phyloP scores from a whole-genome alignment of 64 coral and sea anemone genomes.

The Catalaphyllia jardinei region DNA sequence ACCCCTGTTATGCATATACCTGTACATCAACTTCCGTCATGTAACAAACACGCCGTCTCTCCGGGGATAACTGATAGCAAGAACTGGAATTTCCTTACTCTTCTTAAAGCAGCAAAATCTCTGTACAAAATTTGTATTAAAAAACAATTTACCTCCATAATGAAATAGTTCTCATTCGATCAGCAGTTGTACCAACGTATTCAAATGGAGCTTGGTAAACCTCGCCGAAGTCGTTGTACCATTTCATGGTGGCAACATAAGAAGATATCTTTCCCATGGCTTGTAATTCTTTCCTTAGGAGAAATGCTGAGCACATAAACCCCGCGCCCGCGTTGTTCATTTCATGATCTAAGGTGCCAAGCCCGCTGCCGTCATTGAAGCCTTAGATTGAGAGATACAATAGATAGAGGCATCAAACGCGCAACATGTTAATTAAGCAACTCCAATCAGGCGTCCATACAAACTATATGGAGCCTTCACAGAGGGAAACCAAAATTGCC shows the following conservation, averaged over 20 bases:
- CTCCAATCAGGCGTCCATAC: too few relatives aligned
- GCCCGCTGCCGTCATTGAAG: slow-evolving; percentile 38
- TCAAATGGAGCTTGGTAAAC: slow-evolving; percentile 37
- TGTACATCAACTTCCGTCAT: too few relatives aligned
- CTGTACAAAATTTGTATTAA: background rate
- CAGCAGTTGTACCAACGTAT: slow-evolving; percentile 41
- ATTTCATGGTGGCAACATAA: slow-evolving; percentile 33
- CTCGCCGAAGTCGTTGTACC: slow-evolving; percentile 39
- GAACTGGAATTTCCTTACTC: too few relatives aligned
- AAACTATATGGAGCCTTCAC: too few relatives aligned
- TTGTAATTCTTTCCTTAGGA: slow-evolving; percentile 14
- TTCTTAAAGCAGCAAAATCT: too few relatives aligned
- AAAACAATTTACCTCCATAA: slow-evolving; percentile 1
- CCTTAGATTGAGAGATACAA: background rate
- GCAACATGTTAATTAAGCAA: too few relatives aligned
- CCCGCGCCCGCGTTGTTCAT: slow-evolving; percentile 27
- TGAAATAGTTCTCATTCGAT: slow-evolving; percentile 41
- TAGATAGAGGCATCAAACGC: too few relatives aligned
- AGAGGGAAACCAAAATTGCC: too few relatives aligned
- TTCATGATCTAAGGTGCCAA: slow-evolving; percentile 49
- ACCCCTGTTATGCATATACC: too few relatives aligned
- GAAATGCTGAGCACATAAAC: slow-evolving; percentile 37
- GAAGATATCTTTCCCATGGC: background rate
- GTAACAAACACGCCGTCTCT: too few relatives aligned
- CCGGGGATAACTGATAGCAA: too few relatives aligned